phyloP scores from a whole-genome alignment of 2,888 invertebrate genomes.

The Didymodactylos carnosus region DNA sequence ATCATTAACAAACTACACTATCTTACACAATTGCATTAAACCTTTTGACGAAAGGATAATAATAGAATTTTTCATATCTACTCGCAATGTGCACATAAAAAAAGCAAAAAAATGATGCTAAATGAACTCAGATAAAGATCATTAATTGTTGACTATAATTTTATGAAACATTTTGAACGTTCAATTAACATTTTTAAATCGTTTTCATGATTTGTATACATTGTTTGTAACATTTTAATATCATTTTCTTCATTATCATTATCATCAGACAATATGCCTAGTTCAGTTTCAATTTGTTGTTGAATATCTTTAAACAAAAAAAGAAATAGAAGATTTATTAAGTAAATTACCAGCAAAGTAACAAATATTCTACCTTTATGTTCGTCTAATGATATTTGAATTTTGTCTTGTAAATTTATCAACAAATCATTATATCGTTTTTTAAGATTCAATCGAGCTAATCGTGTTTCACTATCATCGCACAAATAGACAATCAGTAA shows the following conservation, averaged over 20 bases:
- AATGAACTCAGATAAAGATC: too few relatives aligned
- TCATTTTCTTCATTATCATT: too few relatives aligned
- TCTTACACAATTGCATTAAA: too few relatives aligned
- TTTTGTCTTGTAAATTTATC: not conserved
- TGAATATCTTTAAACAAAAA: not conserved
- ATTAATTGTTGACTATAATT: too few relatives aligned
- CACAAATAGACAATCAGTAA: too few relatives aligned
- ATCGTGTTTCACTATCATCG: not conserved
- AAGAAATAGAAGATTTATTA: not conserved
- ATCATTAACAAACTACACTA: too few relatives aligned
- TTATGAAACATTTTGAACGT: not conserved
- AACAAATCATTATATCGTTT: not conserved
- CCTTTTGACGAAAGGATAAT: too few relatives aligned
- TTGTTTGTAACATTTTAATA: too few relatives aligned
- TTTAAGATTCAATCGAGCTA: not conserved
- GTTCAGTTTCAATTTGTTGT: not conserved
- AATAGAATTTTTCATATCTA: too few relatives aligned
- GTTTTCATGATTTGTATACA: not conserved
- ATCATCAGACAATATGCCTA: not conserved
- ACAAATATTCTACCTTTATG: not conserved
- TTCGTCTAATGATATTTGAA: not conserved
- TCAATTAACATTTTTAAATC: not conserved
- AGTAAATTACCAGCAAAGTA: not conserved
- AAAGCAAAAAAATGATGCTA: too few relatives aligned
- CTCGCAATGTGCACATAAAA: too few relatives aligned